These are phyloP conservation scores for Camponotus vicinus DNA, from an alignment of 1,140 invertebrate genomes.

Conservation along the genomic window DNA sequence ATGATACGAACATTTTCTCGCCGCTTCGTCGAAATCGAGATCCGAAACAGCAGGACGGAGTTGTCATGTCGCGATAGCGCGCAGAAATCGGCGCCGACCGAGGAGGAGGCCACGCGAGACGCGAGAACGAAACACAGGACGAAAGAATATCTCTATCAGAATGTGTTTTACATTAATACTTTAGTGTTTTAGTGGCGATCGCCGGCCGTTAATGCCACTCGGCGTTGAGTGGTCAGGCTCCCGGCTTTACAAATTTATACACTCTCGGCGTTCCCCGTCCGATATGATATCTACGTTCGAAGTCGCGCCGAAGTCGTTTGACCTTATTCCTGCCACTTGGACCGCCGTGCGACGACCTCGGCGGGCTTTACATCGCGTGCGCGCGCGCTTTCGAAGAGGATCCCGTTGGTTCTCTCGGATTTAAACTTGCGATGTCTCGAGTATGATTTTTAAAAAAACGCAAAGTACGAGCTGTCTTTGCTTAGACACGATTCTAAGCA, in stretches of 20 bases:
- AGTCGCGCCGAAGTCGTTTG: constrained; percentile 65
- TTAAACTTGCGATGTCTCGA: constrained; percentile 16
- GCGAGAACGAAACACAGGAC: constrained; percentile 54
- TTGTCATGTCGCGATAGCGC: constrained; percentile 39
- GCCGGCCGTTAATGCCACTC: constrained; percentile 84
- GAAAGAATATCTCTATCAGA: constrained; percentile 84
- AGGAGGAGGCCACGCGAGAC: background rate
- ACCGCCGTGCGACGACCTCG: constrained; percentile 63
- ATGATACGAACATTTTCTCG: constrained; percentile 17
- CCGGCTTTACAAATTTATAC: constrained; percentile 85
- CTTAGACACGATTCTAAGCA: background rate
- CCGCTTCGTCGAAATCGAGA: constrained; percentile 14
- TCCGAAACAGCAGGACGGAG: constrained; percentile 12
- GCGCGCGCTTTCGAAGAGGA: background rate
- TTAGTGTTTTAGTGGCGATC: constrained; percentile 85
- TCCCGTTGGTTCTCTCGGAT: background rate
- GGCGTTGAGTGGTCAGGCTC: constrained; percentile 80
- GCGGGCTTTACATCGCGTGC: background rate
- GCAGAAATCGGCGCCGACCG: constrained; percentile 50
- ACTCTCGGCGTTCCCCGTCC: constrained; percentile 78
- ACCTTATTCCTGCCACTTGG: constrained; percentile 71
- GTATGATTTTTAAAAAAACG: background rate
- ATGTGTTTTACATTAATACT: constrained; percentile 86
- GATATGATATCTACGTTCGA: constrained; percentile 83
- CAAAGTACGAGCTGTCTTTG: background rate